Evolutionary conservation across 2,888 invertebrate genomes (phyloP).

Genomic region (Folsomia candida): DNA sequence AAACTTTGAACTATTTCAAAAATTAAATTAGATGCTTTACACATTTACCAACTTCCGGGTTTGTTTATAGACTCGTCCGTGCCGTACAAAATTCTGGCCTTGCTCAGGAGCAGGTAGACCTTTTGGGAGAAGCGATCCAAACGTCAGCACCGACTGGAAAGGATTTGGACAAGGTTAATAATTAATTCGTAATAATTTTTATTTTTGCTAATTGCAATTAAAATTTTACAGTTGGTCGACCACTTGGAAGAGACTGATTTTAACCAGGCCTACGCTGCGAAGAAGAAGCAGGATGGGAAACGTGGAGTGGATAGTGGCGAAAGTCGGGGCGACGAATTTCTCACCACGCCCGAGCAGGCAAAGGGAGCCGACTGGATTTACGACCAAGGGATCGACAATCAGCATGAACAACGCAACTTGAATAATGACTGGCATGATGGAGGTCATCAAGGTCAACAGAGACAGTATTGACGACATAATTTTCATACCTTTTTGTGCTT

Average conservation of each 20-base stretch:
- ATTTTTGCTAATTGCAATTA: too few species aligned
- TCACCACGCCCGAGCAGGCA: neutral
- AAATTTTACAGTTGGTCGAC: neutral
- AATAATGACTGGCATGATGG: too few species aligned
- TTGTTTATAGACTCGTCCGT: conserved; percentile 12
- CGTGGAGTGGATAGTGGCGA: neutral
- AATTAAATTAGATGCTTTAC: neutral
- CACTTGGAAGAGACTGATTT: conserved; percentile 6
- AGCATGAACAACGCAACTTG: too few species aligned
- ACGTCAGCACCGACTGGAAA: neutral
- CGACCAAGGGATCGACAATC: too few species aligned
- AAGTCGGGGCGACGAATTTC: neutral
- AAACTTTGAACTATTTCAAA: neutral
- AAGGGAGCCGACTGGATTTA: conserved; percentile 15
- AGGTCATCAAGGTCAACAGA: too few species aligned
- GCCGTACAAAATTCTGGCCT: conserved; percentile 4
- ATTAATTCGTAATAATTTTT: too few species aligned
- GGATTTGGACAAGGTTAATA: too few species aligned
- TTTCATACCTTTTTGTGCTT: too few species aligned
- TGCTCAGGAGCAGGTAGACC: neutral
- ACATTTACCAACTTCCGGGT: neutral
- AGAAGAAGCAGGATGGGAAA: neutral
- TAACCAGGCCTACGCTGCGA: neutral
- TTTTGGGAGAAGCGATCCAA: neutral
- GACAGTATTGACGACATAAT: too few species aligned